These are phyloP conservation scores for Osmerus eperlanus DNA, from an alignment of 2,113 vertebrate genomes.

Conservation along the genomic window DNA sequence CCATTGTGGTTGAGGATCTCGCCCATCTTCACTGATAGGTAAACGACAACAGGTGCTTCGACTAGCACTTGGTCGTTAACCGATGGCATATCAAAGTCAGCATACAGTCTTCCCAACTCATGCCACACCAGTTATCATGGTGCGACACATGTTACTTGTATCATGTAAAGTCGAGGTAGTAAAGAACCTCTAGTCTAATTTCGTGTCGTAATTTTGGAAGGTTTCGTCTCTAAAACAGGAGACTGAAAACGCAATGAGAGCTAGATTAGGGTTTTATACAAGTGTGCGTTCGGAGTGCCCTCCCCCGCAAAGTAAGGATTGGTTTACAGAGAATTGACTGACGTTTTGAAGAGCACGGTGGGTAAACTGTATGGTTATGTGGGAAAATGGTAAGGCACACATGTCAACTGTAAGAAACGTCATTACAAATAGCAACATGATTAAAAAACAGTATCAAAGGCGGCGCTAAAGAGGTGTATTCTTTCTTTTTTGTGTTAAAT, in stretches of 20 bases:
- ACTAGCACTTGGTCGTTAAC: slow-evolving; percentile 15
- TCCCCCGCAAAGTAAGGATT: slow-evolving; percentile 45
- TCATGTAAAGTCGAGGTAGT: not conserved
- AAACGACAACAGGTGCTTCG: slow-evolving; percentile 21
- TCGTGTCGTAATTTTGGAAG: too few relatives aligned
- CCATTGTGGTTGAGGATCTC: slow-evolving; percentile 61
- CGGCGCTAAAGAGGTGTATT: too few relatives aligned
- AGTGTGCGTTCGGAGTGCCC: slow-evolving; percentile 27
- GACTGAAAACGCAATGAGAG: not conserved
- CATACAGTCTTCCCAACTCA: not conserved
- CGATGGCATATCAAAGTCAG: slow-evolving; percentile 25
- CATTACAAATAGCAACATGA: too few relatives aligned
- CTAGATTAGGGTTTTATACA: slow-evolving; percentile 52
- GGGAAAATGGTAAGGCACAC: not conserved
- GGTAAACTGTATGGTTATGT: not conserved
- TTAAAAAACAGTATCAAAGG: too few relatives aligned
- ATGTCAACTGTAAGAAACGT: too few relatives aligned
- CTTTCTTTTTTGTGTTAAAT: too few relatives aligned
- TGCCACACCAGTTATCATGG: not conserved
- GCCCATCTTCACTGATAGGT: slow-evolving; percentile 59
- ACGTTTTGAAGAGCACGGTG: slow-evolving; percentile 2
- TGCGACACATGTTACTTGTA: not conserved
- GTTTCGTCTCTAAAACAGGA: not conserved
- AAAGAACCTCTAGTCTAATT: not conserved
- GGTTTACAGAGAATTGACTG: slow-evolving; percentile 35